A percentile compares a stretch with the other conserved stretches of the same genome.
Evolutionary conservation across 2,888 invertebrate species (phyloP).

Genomic region (Neoitamus cyanurus): DNA sequence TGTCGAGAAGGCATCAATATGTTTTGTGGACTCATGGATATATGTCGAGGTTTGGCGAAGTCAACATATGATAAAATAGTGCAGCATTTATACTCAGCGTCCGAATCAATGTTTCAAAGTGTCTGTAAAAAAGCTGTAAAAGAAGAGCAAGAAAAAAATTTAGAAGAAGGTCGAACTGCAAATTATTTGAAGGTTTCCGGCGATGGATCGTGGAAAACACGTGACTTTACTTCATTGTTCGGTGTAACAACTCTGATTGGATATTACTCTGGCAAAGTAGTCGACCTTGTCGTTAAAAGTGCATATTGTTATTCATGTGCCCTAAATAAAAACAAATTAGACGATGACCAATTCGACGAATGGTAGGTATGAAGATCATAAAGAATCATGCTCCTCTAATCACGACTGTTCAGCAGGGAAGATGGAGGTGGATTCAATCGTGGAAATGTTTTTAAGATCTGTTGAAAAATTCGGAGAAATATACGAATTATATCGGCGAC

Average conservation of each 20-base stretch:
- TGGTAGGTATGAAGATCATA: slow-evolving; percentile 10
- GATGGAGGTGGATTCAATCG: not conserved
- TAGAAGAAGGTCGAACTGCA: not conserved
- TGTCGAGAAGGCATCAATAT: not conserved
- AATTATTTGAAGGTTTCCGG: not conserved
- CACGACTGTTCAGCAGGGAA: not conserved
- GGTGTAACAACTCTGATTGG: not conserved
- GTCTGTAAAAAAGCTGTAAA: not conserved
- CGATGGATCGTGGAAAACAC: not conserved
- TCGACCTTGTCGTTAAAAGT: not conserved
- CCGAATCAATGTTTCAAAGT: not conserved
- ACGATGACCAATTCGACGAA: not conserved
- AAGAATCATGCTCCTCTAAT: not conserved
- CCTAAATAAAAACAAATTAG: not conserved
- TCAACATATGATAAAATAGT: not conserved
- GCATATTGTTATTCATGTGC: not conserved
- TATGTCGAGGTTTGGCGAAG: not conserved
- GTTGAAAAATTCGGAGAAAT: not conserved
- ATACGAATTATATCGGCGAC: not conserved
- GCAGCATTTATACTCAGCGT: not conserved
- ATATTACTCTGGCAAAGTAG: not conserved
- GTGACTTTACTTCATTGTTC: not conserved
- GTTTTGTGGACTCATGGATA: not conserved
- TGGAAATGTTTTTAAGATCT: not conserved
- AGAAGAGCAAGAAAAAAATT: not conserved